Base-by-base conservation (phyloP, 2,113 vertebrate species). In the Carassius carassius region DNA sequence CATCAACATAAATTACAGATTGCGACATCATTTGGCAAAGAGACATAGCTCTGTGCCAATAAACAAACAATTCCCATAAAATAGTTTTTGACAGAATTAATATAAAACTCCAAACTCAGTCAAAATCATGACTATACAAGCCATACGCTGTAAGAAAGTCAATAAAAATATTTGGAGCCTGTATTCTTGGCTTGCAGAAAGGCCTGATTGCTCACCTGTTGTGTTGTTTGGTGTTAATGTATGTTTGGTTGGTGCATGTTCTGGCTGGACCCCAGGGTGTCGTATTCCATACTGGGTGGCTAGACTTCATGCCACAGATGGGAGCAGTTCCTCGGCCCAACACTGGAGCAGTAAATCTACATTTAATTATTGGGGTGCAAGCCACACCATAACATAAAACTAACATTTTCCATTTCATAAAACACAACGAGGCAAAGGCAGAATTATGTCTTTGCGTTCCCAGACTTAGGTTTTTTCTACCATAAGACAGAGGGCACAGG, bases 91-190 rank as follows among this genome's bases (percentile, higher is more conserved):
- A 70, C 44, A 63, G 63, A 56, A 75, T 25, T 44, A n/a, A 14
- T 62, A 85, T 65, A 75, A 82, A 75, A 87, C 77, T 80, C 32
- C 44, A 65, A 70, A 37, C 35, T 80, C 49, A 23, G 32, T 41
- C 7, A n/a, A 47, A 84, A 41, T 69, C 14, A 21, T 54, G 23
- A 63, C 78, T 63, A 17, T 56, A 54, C 23, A 77, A 84, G 89
- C 47, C 73, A 4, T 23, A 82, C 13, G 35, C 85, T 44, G n/a
- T 78, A 87, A 78, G 83, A 90, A 88, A 41, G 41, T 79, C 73
- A 90, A 89, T 85, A 86, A 65, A 81, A 84, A 88, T 84, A 87
- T 87, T 82, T 89, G 87, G 86, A 56, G 32, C 23, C 49, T 60
- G 70, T 85, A 60, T 88, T 79, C 87, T 41, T 73, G 69, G 56